Evolutionary conservation across 2,113 vertebrate genomes (phyloP).

Genomic region (Gracilinanus agilis): DNA sequence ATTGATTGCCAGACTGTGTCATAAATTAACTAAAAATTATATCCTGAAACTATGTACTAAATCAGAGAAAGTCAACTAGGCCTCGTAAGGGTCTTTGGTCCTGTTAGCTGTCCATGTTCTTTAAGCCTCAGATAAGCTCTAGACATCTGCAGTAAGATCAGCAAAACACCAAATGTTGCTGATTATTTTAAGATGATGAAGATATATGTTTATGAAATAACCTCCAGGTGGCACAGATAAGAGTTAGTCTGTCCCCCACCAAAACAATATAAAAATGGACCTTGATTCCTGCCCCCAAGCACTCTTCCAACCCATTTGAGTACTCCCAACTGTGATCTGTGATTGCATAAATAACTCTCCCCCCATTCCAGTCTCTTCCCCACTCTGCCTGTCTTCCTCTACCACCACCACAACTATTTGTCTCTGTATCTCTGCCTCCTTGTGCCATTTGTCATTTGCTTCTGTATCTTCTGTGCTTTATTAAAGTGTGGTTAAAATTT

Average conservation of each 20-base stretch:
- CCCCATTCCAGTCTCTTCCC: background rate
- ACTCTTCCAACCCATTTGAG: background rate
- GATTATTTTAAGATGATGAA: background rate
- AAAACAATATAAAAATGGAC: background rate
- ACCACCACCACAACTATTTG: background rate
- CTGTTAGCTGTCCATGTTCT: background rate
- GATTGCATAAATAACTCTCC: background rate
- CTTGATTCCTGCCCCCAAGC: background rate
- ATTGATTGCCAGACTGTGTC: background rate
- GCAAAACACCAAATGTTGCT: background rate
- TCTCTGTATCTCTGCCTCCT: background rate
- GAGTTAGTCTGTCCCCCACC: background rate
- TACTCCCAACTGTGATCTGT: background rate
- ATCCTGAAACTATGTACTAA: no score
- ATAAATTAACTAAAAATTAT: no score
- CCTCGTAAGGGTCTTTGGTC: no score
- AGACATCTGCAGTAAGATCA: background rate
- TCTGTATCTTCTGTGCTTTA: no score
- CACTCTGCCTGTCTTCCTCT: background rate
- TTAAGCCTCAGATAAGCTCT: background rate
- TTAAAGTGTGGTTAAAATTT: no score
- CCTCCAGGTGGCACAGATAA: background rate
- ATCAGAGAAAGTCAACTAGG: no score
- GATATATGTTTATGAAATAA: background rate
- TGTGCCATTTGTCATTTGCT: background rate